Base-by-base conservation (phyloP, 2,888 invertebrate species). In the Mythimna impura region DNA sequence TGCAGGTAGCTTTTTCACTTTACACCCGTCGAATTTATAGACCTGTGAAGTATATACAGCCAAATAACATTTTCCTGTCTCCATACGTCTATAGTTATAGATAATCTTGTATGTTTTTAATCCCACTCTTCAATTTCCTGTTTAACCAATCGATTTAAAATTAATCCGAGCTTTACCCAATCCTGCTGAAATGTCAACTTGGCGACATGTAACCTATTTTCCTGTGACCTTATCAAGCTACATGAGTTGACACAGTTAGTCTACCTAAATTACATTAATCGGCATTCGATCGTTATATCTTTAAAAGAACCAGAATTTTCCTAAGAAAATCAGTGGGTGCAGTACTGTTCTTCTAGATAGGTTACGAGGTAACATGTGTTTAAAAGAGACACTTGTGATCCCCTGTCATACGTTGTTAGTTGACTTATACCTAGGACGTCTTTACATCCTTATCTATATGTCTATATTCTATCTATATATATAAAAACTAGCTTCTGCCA, bases 241-340 rank as follows among this genome's bases (percentile, higher is more conserved):
- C 36, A 60, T 52, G 30, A 67, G 34, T 43, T 61, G 61, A 61
- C 61, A 25, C 17, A 65, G 50, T 66, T 55, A 62, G 74, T 20
- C 40, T 40, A 20, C 5, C 22, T 47, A 20, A 3, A 55, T 58
- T 76, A 72, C 25, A 63, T 68, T 68, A 73, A 78, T 82, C 52
- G 64, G 20, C 14, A 69, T 58, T 43, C 50, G n/a, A 40, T 58
- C 25, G 62, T 55, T 52, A 71, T 55, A 4, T 62, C 62, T 58
- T 71, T 67, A 36, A 72, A 75, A 52, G 0, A 9, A 78, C 70
- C 72, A 62, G 36, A 25, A 30, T 66, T 66, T 14, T 0, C 25
- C 8, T 12, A 4, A 5, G 17, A 54, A 43, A 74, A n/a, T n/a
- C n/a, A n/a, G n/a, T n/a, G n/a, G n/a, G n/a, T n/a, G n/a, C n/a